Conservation (phyloP, 2,113 vertebrate genomes). For the Xiphias gladius region DNA sequence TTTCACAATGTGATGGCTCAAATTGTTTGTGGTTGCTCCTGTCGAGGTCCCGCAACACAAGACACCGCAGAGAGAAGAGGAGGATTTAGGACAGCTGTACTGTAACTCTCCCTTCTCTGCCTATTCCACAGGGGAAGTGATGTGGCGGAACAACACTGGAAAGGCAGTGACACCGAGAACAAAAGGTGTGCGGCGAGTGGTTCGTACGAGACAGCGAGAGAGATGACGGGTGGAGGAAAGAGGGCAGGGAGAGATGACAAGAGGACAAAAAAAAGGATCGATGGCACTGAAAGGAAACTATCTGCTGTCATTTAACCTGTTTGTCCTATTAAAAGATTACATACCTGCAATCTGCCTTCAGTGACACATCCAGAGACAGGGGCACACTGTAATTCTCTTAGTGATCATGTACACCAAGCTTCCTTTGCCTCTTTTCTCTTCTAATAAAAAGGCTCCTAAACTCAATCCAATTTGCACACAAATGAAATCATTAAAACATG, state of each 20-base stretch:
- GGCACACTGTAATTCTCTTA: constrained; percentile 54
- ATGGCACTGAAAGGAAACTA: constrained; percentile 44
- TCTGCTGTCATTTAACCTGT: constrained; percentile 50
- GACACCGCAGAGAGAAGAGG: constrained; percentile 27
- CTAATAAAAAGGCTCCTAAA: constrained; percentile 74
- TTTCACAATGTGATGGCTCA: constrained; percentile 46
- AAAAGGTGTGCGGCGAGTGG: constrained; percentile 39
- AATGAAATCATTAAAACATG: constrained; percentile 85
- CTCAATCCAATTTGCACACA: constrained; percentile 88
- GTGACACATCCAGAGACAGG: constrained; percentile 42
- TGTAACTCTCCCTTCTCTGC: not conserved
- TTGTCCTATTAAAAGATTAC: constrained; percentile 35
- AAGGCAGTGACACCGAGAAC: constrained; percentile 30
- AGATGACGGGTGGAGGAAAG: constrained; percentile 13
- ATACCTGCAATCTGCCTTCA: constrained; percentile 46
- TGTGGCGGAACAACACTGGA: constrained; percentile 53
- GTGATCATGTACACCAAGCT: constrained; percentile 63
- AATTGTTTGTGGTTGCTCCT: constrained; percentile 59
- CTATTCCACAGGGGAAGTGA: constrained; percentile 46
- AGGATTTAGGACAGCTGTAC: constrained; percentile 38
- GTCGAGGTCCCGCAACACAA: constrained; percentile 42
- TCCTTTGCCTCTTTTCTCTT: constrained; percentile 50
- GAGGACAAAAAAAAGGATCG: constrained; percentile 41
- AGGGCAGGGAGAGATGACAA: constrained; percentile 22
- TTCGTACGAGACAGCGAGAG: not conserved